Percentiles rank a stretch among this genome's conserved stretches.
phyloP scores from a whole-genome alignment of 2,797 vertebrate genomes.

The Oreochromis grahami region DNA sequence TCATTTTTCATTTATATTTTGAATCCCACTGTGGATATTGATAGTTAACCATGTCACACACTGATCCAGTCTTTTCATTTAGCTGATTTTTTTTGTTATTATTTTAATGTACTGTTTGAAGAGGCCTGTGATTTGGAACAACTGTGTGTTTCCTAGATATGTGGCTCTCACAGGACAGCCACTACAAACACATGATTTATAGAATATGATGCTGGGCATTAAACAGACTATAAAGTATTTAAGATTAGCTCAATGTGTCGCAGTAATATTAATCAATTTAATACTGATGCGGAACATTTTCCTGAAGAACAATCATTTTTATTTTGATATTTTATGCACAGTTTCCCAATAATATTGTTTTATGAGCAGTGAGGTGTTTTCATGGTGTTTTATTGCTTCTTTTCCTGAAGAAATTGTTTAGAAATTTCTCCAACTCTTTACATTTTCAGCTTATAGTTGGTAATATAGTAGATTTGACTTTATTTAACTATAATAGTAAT shows the following conservation, averaged over 20 bases:
- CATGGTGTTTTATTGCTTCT: background rate
- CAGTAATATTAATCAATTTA: background rate
- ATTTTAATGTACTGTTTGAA: background rate
- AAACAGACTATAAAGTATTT: background rate
- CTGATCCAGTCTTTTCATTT: background rate
- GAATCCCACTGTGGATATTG: rapidly evolving
- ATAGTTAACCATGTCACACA: background rate
- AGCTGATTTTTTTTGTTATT: background rate
- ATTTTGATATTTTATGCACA: background rate
- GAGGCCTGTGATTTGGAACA: background rate
- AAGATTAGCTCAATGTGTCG: background rate
- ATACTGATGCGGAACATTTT: background rate
- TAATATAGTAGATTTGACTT: background rate
- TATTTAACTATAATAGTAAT: background rate
- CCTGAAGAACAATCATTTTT: background rate
- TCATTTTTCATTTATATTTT: background rate
- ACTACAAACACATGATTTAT: background rate
- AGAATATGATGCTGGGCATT: background rate
- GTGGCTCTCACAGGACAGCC: background rate
- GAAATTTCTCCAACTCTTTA: background rate
- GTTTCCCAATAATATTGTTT: background rate
- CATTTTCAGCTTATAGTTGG: rapidly evolving
- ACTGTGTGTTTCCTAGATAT: background rate
- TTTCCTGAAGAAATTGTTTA: background rate
- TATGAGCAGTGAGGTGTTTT: background rate